A percentile compares a stretch with the other conserved stretches of the same genome.
These are phyloP conservation scores for Sus cebifrons DNA, from an alignment of 2,797 vertebrate species.

Conservation along the genomic window DNA sequence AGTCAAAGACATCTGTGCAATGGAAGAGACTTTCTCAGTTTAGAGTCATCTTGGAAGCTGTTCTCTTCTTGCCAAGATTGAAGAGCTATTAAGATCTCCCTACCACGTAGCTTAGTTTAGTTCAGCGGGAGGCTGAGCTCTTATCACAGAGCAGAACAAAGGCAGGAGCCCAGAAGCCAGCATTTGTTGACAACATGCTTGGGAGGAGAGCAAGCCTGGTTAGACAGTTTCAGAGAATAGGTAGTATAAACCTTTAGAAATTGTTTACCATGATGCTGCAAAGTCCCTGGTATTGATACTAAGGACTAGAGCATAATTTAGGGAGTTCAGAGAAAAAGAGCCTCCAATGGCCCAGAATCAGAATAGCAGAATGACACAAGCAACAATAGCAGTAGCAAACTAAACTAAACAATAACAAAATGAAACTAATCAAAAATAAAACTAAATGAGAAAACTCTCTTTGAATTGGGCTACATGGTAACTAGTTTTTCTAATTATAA, in stretches of 20 bases:
- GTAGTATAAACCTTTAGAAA: constrained; percentile 1
- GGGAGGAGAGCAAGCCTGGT: neutral
- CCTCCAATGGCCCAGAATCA: neutral
- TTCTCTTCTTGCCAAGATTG: constrained; percentile 75
- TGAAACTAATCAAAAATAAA: neutral
- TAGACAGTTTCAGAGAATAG: neutral
- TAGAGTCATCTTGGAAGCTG: constrained; percentile 73
- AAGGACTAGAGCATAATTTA: neutral
- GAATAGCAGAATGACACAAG: neutral
- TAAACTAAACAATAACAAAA: neutral
- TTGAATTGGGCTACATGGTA: neutral
- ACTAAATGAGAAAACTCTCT: neutral
- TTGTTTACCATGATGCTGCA: neutral
- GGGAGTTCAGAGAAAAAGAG: neutral
- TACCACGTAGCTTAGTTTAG: constrained; percentile 32
- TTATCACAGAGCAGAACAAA: neutral
- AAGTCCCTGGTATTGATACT: neutral
- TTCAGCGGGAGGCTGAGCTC: neutral
- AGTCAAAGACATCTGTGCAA: constrained; percentile 76
- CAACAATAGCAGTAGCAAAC: neutral
- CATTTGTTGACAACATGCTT: neutral
- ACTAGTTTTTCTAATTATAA: neutral
- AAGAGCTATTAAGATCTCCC: constrained; percentile 57
- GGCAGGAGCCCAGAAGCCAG: neutral
- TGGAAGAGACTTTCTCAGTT: constrained; percentile 76